phyloP scores from a whole-genome alignment of 2,888 invertebrate species.

The Tetheella fluctuosa region DNA sequence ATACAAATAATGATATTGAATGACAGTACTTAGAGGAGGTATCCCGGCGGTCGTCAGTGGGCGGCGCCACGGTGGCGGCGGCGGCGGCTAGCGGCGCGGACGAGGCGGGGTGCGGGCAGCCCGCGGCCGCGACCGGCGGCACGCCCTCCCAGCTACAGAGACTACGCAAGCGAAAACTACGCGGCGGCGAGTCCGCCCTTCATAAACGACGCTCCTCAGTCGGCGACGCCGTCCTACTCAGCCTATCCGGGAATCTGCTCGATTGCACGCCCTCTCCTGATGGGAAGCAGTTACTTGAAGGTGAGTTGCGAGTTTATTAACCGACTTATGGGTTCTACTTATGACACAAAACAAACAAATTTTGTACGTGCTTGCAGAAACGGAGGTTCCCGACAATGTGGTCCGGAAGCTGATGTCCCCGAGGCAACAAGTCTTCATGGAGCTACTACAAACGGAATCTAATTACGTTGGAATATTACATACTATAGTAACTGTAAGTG shows the following conservation, averaged over 20 bases:
- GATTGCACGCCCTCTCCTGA: constrained; percentile 95
- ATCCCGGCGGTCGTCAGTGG: constrained; percentile 78
- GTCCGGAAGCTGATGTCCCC: constrained; percentile 88
- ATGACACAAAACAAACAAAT: background rate
- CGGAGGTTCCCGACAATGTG: constrained; percentile 85
- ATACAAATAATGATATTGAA: background rate
- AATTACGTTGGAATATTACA: constrained; percentile 98
- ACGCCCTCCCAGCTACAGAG: constrained; percentile 75
- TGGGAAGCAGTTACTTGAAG: constrained; percentile 84
- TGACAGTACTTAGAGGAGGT: constrained; percentile 75
- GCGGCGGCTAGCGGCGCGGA: constrained; percentile 33
- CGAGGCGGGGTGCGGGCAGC: constrained; percentile 30
- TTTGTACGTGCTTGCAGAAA: constrained; percentile 60
- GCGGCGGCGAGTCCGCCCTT: constrained; percentile 81
- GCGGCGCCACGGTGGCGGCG: constrained; percentile 49
- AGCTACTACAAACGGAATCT: constrained; percentile 97
- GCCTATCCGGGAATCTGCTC: constrained; percentile 94
- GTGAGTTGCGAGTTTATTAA: constrained; percentile 37
- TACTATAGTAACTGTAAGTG: constrained; percentile 93
- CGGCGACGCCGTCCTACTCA: constrained; percentile 92
- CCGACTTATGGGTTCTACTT: background rate
- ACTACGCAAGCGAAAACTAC: constrained; percentile 92
- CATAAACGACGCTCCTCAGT: constrained; percentile 94
- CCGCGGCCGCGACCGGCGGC: constrained; percentile 41
- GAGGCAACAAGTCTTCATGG: constrained; percentile 93